Evolutionary conservation across 2,888 invertebrate genomes (phyloP).

Genomic region (Spisula subtruncata): DNA sequence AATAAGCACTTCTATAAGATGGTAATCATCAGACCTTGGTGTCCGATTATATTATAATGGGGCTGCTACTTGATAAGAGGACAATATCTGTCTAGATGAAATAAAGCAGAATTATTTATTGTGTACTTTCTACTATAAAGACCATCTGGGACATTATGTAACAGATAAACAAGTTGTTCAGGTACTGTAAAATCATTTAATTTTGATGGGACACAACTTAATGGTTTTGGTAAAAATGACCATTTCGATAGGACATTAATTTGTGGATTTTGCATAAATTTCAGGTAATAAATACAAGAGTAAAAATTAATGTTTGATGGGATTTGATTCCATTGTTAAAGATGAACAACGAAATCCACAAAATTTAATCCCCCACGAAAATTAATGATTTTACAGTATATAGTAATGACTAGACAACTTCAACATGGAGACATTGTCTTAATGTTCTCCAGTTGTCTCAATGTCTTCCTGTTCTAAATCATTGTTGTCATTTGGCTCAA

Average conservation of each 20-base stretch:
- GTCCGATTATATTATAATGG: slow-evolving; percentile 2
- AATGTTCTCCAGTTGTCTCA: background rate
- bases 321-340: too few species aligned
- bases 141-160: slow-evolving; percentile 19
- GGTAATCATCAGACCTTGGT: background rate
- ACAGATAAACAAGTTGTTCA: too few species aligned
- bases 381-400: too few species aligned
- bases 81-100: background rate
- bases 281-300: too few species aligned
- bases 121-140: background rate
- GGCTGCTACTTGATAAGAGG: background rate
- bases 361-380: too few species aligned
- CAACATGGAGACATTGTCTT: background rate
- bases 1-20: slow-evolving; percentile 48
- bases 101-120: background rate
- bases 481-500: background rate
- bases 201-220: too few species aligned
- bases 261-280: too few species aligned
- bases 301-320: too few species aligned
- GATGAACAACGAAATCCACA: too few species aligned
- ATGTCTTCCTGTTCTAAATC: background rate
- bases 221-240: too few species aligned
- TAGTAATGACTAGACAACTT: background rate
- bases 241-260: too few species aligned
- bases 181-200: too few species aligned